Percentiles rank a stretch among this genome's conserved stretches.
phyloP scores from a whole-genome alignment of 1,140 invertebrate genomes.

The Chelonus insularis region DNA sequence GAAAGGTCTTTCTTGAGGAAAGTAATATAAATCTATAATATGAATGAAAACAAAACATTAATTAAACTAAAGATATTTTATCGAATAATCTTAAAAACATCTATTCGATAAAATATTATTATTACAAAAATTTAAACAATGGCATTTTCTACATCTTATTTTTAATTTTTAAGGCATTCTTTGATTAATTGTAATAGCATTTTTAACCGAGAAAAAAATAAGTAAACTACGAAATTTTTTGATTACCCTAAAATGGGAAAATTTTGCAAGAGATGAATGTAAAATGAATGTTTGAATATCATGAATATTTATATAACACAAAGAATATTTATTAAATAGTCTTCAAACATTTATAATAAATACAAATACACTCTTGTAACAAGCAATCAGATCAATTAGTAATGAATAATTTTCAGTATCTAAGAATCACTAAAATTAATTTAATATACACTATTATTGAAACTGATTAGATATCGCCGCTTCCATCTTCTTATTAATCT shows the following conservation, averaged over 20 bases:
- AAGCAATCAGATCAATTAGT: too few species aligned
- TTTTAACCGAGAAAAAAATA: conserved; percentile 11
- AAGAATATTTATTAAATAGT: conserved; percentile 11
- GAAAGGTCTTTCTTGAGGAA: conserved; percentile 38
- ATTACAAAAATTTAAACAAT: too few species aligned
- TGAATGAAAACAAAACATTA: conserved; percentile 24
- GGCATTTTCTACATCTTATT: conserved; percentile 18
- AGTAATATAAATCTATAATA: conserved; percentile 25
- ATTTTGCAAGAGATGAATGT: conserved; percentile 28
- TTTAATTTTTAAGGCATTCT: conserved; percentile 14
- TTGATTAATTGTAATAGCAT: conserved; percentile 21
- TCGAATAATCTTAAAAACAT: too few species aligned
- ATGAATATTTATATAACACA: conserved; percentile 32
- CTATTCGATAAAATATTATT: too few species aligned
- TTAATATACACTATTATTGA: background rate
- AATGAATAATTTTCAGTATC: too few species aligned
- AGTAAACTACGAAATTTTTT: background rate
- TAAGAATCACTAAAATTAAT: background rate
- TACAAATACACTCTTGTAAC: too few species aligned
- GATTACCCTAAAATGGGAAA: conserved; percentile 18
- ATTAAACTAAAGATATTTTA: too few species aligned
- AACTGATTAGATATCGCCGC: background rate
- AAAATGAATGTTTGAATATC: conserved; percentile 34
- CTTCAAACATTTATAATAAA: conserved; percentile 14
- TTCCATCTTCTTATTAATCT: background rate